phyloP scores from a whole-genome alignment of 2,113 vertebrate genomes.

The Chaenogobius annularis region DNA sequence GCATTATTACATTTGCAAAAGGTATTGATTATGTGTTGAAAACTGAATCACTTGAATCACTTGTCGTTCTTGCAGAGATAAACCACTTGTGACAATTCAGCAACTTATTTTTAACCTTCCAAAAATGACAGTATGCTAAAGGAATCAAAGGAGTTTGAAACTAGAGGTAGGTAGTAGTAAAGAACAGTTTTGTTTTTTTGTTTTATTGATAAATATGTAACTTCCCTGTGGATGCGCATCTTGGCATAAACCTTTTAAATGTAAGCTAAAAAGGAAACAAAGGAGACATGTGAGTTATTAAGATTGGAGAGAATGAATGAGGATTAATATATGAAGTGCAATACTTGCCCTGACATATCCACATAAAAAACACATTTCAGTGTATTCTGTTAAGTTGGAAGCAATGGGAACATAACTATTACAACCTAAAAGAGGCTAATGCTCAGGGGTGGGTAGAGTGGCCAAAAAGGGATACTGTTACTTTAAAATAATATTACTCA shows the following conservation, averaged over 20 bases:
- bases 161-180: background rate
- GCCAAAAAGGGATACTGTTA: too few relatives aligned
- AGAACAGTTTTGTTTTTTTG: conserved; percentile 3
- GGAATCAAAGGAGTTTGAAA: background rate
- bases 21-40: conserved; percentile 70
- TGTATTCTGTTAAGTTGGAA: too few relatives aligned
- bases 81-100: conserved; percentile 1
- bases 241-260: conserved; percentile 43
- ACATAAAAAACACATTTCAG: too few relatives aligned
- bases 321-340: conserved; percentile 48
- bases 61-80: conserved; percentile 19
- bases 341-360: conserved; percentile 35
- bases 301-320: conserved; percentile 5
- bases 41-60: conserved; percentile 35
- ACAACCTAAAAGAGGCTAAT: too few relatives aligned
- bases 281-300: conserved; percentile 16
- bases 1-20: conserved; percentile 65
- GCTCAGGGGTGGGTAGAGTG: too few relatives aligned
- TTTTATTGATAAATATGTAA: conserved; percentile 40
- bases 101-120: conserved; percentile 14
- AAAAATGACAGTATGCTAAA: background rate
- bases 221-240: conserved; percentile 38
- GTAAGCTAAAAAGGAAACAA: conserved; percentile 26
- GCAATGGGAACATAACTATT: too few relatives aligned
- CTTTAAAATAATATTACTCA: too few relatives aligned